phyloP scores from a whole-genome alignment of 2,888 invertebrate genomes.

The Meta bourneti region DNA sequence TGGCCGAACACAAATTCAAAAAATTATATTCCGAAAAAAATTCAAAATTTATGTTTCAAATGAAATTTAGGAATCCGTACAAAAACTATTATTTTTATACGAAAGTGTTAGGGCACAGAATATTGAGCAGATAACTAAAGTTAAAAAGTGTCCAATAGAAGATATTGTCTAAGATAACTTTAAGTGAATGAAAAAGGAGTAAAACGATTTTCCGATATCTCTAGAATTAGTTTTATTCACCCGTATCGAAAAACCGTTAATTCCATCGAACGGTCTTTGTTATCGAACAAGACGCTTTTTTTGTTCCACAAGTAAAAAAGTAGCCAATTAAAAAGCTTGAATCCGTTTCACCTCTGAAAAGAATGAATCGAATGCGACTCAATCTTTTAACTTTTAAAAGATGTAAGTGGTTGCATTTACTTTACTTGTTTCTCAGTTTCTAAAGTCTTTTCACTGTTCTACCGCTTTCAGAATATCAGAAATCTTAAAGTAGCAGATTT shows the following conservation, averaged over 20 bases:
- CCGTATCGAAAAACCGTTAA: slow-evolving; percentile 19
- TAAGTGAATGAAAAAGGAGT: neutral
- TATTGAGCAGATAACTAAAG: too few species aligned
- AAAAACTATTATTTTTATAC: too few species aligned
- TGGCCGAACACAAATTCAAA: too few species aligned
- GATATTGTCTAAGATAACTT: neutral
- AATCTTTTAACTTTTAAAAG: neutral
- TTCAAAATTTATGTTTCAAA: too few species aligned
- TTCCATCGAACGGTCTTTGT: neutral
- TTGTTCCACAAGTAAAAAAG: neutral
- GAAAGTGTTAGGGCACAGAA: too few species aligned
- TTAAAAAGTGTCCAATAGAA: too few species aligned
- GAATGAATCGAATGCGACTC: neutral
- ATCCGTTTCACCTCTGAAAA: neutral
- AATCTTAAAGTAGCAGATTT: too few species aligned
- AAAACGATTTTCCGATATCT: slow-evolving; percentile 16
- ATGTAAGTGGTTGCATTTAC: neutral
- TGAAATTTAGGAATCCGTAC: too few species aligned
- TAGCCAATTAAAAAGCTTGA: neutral
- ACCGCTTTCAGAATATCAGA: too few species aligned
- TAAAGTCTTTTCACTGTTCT: too few species aligned
- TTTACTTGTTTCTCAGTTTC: neutral
- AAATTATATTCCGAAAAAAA: too few species aligned
- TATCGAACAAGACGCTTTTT: neutral
- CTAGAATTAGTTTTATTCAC: neutral